phyloP scores from a whole-genome alignment of 2,888 invertebrate species.

The Tachina fera region DNA sequence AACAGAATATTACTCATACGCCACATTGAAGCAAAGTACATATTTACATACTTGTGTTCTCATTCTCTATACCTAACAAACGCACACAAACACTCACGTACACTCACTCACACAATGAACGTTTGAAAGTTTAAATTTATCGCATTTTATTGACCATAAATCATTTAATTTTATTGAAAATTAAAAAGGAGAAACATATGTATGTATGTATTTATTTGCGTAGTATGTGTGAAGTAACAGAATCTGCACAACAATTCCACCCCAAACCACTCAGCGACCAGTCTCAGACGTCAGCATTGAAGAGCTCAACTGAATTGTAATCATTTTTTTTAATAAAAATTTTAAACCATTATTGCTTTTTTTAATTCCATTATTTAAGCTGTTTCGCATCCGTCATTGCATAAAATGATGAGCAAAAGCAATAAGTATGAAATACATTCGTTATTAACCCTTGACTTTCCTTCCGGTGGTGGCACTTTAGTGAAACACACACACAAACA shows the following conservation, averaged over 20 bases:
- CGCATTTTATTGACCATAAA: constrained; percentile 56
- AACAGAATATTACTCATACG: constrained; percentile 47
- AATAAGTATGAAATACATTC: constrained; percentile 26
- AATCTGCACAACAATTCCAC: neutral
- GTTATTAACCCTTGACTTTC: constrained; percentile 25
- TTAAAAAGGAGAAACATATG: neutral
- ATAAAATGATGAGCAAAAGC: constrained; percentile 4
- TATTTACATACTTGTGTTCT: neutral
- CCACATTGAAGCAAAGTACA: neutral
- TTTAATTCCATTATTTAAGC: constrained; percentile 2
- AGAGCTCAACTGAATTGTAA: neutral
- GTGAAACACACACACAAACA: neutral
- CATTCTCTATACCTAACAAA: neutral
- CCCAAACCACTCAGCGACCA: constrained; percentile 25
- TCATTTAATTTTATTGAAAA: constrained; percentile 32
- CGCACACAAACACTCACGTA: neutral
- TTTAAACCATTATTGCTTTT: constrained; percentile 29
- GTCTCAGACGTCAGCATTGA: constrained; percentile 1
- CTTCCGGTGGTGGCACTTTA: neutral
- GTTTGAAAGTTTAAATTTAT: constrained; percentile 43
- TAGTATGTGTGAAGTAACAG: neutral
- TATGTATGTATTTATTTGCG: neutral
- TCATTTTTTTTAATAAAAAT: constrained; percentile 39
- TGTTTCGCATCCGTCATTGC: constrained; percentile 18
- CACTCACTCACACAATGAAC: neutral